Percentiles rank a stretch among this genome's conserved stretches.
These are phyloP conservation scores for Leptodactylus fallax DNA, from an alignment of 2,797 vertebrate genomes.

Conservation along the genomic window DNA sequence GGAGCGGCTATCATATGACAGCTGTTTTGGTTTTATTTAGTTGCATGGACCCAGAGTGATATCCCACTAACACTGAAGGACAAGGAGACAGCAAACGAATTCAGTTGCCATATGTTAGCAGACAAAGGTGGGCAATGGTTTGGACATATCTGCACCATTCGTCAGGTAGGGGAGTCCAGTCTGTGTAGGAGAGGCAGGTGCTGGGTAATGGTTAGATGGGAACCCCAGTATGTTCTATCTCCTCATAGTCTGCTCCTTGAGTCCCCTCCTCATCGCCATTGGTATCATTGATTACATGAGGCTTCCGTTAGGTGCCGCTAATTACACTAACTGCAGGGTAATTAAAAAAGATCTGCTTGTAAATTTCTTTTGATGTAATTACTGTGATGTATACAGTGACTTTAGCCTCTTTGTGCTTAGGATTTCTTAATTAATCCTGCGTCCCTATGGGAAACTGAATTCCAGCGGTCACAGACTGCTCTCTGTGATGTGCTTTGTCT, in stretches of 20 bases:
- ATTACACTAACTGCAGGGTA: constrained; percentile 54
- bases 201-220: neutral
- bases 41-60: no score
- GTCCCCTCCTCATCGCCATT: neutral
- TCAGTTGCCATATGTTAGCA: no score
- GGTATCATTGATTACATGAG: constrained; percentile 45
- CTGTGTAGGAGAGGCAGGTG: no score
- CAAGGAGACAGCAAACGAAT: no score
- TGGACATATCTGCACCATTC: no score
- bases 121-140: no score
- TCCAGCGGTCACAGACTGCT: constrained; percentile 42
- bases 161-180: no score
- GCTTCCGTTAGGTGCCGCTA: constrained; percentile 41
- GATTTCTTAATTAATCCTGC: constrained; percentile 58
- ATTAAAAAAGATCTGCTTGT: constrained; percentile 60
- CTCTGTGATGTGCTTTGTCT: constrained; percentile 24
- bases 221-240: neutral
- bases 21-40: no score
- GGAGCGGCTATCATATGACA: no score
- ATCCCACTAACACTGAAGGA: no score
- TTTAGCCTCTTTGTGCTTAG: constrained; percentile 35
- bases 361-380: constrained; percentile 62
- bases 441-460: constrained; percentile 46
- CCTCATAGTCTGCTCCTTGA: neutral
- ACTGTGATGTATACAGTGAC: constrained; percentile 57